phyloP scores from a whole-genome alignment of 2,113 vertebrate species.

The Brevimyrus niger region DNA sequence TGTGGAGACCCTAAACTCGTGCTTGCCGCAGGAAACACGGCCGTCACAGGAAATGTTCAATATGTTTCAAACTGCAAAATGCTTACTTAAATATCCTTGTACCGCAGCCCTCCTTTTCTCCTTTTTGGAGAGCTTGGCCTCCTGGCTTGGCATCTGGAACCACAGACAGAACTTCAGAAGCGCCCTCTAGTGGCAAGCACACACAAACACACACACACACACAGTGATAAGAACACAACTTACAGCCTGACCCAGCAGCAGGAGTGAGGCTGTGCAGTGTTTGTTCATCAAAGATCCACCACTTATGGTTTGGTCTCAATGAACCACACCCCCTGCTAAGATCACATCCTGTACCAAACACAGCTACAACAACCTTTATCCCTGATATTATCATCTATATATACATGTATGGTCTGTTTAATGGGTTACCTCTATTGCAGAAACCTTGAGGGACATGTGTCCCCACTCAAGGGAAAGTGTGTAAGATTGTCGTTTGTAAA shows the following conservation, averaged over 20 bases:
- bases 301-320: not conserved
- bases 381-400: not conserved
- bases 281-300: not conserved
- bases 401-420: not conserved
- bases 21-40: not conserved
- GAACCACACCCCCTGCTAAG: not conserved
- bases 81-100: not conserved
- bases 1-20: not conserved
- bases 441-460: not conserved
- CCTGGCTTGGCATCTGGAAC: not conserved
- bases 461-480: too few relatives aligned
- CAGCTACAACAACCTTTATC: not conserved
- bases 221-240: constrained; percentile 31
- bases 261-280: not conserved
- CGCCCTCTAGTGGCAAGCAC: constrained; percentile 41
- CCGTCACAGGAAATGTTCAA: not conserved
- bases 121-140: not conserved
- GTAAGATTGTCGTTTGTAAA: not conserved
- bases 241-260: not conserved
- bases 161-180: not conserved
- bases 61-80: not conserved
- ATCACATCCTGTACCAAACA: not conserved
- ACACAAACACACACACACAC: not conserved
- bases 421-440: not conserved
- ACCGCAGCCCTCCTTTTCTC: not conserved